A percentile compares a stretch with the other conserved stretches of the same genome.
Conservation (phyloP, 2,797 vertebrate species). For the Sternotherus odoratus region DNA sequence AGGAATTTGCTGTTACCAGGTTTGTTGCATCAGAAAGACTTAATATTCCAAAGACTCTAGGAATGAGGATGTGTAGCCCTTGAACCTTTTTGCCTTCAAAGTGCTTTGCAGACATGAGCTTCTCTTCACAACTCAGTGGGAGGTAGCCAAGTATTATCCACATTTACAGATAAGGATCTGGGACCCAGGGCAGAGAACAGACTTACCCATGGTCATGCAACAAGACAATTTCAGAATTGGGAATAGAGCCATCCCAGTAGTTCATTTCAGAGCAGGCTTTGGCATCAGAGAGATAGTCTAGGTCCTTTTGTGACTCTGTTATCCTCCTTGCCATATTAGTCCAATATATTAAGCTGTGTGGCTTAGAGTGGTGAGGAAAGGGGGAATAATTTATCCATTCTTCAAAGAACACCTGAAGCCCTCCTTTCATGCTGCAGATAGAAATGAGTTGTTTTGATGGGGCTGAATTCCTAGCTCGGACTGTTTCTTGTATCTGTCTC, state of each 20-base stretch:
- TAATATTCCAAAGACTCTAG: constrained; percentile 28
- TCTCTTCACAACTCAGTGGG: neutral
- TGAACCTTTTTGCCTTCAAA: neutral
- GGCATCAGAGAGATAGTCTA: neutral
- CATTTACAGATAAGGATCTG: neutral
- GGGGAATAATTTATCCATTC: neutral
- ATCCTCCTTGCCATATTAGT: neutral
- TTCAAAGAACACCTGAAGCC: neutral
- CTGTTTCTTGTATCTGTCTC: neutral
- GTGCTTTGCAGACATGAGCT: neutral
- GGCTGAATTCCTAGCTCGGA: neutral
- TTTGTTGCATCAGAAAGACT: constrained; percentile 50
- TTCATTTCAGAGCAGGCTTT: neutral
- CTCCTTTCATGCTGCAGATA: neutral
- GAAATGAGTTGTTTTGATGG: neutral
- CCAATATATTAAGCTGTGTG: neutral
- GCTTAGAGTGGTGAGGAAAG: neutral
- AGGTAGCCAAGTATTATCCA: neutral
- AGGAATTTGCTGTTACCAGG: constrained; percentile 27
- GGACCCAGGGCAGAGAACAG: neutral
- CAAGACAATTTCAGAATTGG: neutral
- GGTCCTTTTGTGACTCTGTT: neutral
- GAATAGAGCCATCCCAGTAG: neutral
- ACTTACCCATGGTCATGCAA: neutral
- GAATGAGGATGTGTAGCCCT: neutral